Evolutionary conservation across 64 coral and sea anemone genomes (phyloP).

Genomic region (Exaiptasia diaphana): DNA sequence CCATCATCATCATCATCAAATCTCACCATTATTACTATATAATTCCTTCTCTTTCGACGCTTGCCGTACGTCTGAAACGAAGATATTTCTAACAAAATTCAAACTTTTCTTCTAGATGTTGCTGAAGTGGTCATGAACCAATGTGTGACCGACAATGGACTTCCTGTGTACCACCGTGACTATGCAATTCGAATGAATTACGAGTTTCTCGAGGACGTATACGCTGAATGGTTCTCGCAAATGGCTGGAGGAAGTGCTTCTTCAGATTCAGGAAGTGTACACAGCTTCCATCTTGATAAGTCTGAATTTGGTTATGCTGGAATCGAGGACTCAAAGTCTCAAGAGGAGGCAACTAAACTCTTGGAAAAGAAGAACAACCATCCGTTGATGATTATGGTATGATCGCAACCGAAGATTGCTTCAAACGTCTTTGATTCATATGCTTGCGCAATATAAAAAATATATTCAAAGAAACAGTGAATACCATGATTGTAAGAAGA

Average conservation of each 20-base stretch:
- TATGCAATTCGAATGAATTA: constrained; percentile 67
- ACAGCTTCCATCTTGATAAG: constrained; percentile 11
- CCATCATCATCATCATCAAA: neutral
- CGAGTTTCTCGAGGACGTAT: constrained; percentile 90
- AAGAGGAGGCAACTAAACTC: constrained; percentile 5
- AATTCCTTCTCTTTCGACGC: neutral
- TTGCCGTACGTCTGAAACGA: neutral
- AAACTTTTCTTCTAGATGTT: constrained; percentile 43
- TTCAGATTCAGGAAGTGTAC: constrained; percentile 15
- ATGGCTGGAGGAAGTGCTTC: neutral
- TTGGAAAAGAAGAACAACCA: constrained; percentile 80
- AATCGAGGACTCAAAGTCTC: neutral
- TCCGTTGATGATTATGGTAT: constrained; percentile 95
- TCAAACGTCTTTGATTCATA: no score
- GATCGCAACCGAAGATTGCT: neutral
- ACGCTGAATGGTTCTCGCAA: constrained; percentile 47
- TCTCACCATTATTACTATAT: neutral
- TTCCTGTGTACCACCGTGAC: constrained; percentile 31
- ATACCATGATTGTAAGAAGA: no score
- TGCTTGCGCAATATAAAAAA: no score
- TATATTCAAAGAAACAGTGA: no score
- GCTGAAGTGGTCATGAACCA: constrained; percentile 81
- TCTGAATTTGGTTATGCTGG: constrained; percentile 3
- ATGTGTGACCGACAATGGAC: constrained; percentile 66
- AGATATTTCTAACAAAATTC: neutral